These are phyloP conservation scores for Amphiura filiformis DNA, from an alignment of 35 echinoderm and acorn worm genomes.

Conservation along the genomic window DNA sequence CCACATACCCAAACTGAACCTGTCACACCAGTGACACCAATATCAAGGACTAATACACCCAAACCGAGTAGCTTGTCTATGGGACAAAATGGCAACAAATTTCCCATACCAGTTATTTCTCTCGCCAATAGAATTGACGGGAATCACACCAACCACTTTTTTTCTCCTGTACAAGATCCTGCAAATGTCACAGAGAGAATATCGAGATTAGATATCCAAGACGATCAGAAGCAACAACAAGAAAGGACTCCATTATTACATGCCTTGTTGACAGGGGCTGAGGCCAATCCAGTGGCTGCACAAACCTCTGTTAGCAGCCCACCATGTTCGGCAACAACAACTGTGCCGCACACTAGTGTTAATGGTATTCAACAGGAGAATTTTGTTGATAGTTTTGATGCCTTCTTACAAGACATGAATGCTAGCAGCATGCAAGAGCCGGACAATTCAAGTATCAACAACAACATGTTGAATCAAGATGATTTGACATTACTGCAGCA, in stretches of 20 bases:
- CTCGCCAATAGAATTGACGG: too few species aligned
- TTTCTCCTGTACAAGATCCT: not conserved
- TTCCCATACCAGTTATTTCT: not conserved
- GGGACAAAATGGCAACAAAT: not conserved
- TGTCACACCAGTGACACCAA: not conserved
- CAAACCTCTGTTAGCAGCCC: slow-evolving; percentile 14
- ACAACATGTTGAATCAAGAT: slow-evolving; percentile 69
- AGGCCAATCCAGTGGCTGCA: slow-evolving; percentile 24
- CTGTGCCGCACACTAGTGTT: slow-evolving; percentile 15
- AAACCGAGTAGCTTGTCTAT: not conserved
- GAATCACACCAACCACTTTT: slow-evolving; percentile 1
- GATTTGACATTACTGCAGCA: slow-evolving; percentile 67
- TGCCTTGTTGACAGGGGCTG: slow-evolving; percentile 63
- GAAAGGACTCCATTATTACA: slow-evolving; percentile 64
- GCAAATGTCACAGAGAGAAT: slow-evolving; percentile 86
- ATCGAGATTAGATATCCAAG: slow-evolving; percentile 91
- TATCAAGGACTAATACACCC: not conserved
- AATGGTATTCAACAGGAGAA: slow-evolving; percentile 27
- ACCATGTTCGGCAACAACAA: slow-evolving; percentile 12
- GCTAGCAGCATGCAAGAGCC: not conserved
- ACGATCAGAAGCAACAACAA: slow-evolving; percentile 12
- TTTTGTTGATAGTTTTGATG: slow-evolving; percentile 38
- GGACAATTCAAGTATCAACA: slow-evolving; percentile 45
- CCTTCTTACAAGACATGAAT: slow-evolving; percentile 31
- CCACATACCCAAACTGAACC: not conserved